Percentiles rank a stretch among this genome's conserved stretches.
These are phyloP conservation scores for Semnornis frantzii DNA, from an alignment of 2,113 vertebrate species.

Conservation along the genomic window DNA sequence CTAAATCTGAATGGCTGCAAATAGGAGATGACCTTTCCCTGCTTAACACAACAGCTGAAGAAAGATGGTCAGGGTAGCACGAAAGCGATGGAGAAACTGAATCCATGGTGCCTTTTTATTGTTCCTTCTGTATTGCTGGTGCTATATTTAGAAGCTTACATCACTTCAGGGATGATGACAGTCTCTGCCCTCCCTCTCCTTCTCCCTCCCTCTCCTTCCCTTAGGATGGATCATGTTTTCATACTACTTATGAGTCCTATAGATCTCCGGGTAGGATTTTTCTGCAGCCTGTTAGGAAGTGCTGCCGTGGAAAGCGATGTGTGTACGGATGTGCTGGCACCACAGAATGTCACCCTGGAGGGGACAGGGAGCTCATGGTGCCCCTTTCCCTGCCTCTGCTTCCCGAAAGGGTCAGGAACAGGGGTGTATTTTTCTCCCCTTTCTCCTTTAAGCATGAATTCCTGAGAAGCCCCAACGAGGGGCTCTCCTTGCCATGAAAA, in stretches of 20 bases:
- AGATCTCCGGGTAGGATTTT: constrained; percentile 62
- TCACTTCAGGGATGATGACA: constrained; percentile 86
- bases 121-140: constrained; percentile 78
- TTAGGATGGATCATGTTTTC: constrained; percentile 77
- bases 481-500: neutral
- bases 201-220: constrained; percentile 63
- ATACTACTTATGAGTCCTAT: constrained; percentile 66
- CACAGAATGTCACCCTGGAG: neutral
- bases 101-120: constrained; percentile 76
- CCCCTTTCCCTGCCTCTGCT: neutral
- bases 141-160: constrained; percentile 95
- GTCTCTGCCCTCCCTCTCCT: constrained; percentile 71
- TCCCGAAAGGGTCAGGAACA: neutral
- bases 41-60: constrained; percentile 32
- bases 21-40: constrained; percentile 52
- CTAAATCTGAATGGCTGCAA: neutral
- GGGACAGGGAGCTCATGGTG: neutral
- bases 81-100: constrained; percentile 49
- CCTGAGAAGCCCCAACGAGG: neutral
- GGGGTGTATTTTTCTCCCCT: neutral
- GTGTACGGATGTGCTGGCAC: neutral
- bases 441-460: constrained; percentile 5
- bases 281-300: constrained; percentile 11
- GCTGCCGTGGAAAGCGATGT: neutral
- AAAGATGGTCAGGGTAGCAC: constrained; percentile 11